Evolutionary conservation across 2,113 vertebrate species (phyloP).

Genomic region (Ovis canadensis): DNA sequence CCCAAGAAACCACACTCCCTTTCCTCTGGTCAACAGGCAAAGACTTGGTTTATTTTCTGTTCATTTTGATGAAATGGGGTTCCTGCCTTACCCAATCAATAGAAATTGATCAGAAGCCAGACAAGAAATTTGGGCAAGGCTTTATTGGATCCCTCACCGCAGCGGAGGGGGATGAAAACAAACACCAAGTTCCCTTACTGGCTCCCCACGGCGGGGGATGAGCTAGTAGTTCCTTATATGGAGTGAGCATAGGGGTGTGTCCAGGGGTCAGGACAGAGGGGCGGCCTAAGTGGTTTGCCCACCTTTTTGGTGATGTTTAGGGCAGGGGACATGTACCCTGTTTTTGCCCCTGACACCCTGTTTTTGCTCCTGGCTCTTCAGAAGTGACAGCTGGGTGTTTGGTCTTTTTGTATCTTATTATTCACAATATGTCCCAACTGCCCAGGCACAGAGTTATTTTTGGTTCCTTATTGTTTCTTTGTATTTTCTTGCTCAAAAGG

Average conservation of each 20-base stretch:
- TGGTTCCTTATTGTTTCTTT: not conserved
- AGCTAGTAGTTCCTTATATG: not conserved
- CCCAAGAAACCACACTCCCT: not conserved
- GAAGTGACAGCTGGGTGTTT: not conserved
- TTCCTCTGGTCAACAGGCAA: not conserved
- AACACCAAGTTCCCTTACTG: not conserved
- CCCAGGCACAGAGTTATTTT: not conserved
- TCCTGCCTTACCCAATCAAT: not conserved
- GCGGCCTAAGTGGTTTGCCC: not conserved
- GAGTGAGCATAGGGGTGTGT: not conserved
- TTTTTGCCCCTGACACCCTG: not conserved
- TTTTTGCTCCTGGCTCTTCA: not conserved
- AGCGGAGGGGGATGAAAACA: not conserved
- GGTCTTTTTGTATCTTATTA: not conserved
- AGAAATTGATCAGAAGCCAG: not conserved
- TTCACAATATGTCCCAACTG: not conserved
- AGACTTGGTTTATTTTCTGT: not conserved
- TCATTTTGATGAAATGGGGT: not conserved
- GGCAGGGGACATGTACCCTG: not conserved
- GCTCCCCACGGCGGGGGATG: fast-evolving
- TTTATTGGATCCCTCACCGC: not conserved
- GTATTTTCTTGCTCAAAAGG: not conserved
- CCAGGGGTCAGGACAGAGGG: not conserved
- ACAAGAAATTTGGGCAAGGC: not conserved
- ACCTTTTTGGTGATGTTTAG: not conserved